Evolutionary conservation across 2,888 invertebrate species (phyloP).

Genomic region (Salticus scenicus): DNA sequence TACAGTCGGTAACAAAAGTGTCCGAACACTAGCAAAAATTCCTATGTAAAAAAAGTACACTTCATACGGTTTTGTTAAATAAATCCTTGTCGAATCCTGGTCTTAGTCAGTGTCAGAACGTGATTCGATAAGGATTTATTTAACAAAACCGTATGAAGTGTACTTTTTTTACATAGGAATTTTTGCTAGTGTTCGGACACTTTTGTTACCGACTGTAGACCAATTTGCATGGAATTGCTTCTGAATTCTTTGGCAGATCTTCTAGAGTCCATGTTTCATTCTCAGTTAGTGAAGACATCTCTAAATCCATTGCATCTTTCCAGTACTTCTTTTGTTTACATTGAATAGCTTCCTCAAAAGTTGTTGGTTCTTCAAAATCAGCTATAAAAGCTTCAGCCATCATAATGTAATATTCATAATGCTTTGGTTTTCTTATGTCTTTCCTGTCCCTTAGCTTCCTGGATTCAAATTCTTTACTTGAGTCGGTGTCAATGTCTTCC

Average conservation of each 20-base stretch:
- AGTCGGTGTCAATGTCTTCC: neutral
- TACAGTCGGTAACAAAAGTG: too few relatives aligned
- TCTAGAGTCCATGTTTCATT: constrained; percentile 23
- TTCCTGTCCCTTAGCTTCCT: constrained; percentile 3
- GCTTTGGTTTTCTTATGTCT: neutral
- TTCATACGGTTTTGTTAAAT: too few relatives aligned
- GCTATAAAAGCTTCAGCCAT: constrained; percentile 18
- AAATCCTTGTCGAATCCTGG: too few relatives aligned
- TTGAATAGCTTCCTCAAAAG: constrained; percentile 19
- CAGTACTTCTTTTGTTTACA: constrained; percentile 15
- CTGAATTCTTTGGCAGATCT: neutral
- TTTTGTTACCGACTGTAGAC: too few relatives aligned
- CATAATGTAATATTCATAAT: constrained; percentile 14
- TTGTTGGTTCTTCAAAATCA: constrained; percentile 16
- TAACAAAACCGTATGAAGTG: too few relatives aligned
- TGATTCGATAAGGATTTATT: too few relatives aligned
- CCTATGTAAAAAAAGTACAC: too few relatives aligned
- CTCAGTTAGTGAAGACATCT: constrained; percentile 17
- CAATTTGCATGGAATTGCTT: constrained; percentile 27
- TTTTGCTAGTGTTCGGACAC: too few relatives aligned
- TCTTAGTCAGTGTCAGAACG: too few relatives aligned
- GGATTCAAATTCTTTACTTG: neutral
- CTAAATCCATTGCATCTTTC: constrained; percentile 36
- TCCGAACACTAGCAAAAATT: constrained; percentile 18
- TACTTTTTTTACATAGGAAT: too few relatives aligned